Percentiles rank a stretch among this genome's conserved stretches.
Evolutionary conservation across 2,113 vertebrate genomes (phyloP).

Genomic region (Syrrhaptes paradoxus): DNA sequence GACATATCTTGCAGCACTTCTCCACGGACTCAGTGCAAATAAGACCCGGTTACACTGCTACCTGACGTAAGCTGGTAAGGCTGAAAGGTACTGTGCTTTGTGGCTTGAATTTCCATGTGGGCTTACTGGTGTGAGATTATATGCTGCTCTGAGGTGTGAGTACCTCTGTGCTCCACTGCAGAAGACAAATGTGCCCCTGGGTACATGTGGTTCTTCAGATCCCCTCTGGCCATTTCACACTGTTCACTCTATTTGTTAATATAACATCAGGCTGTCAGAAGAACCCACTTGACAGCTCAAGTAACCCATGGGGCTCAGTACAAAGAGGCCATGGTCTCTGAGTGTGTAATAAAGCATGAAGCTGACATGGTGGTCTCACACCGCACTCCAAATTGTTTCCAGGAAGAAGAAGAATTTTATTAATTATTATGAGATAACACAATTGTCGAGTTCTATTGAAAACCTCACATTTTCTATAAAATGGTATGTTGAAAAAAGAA

Average conservation of each 20-base stretch:
- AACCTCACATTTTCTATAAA: not conserved
- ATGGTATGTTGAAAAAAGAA: not conserved
- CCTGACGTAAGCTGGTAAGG: not conserved
- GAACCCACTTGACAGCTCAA: not conserved
- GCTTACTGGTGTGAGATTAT: not conserved
- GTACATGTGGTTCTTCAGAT: not conserved
- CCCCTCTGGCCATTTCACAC: not conserved
- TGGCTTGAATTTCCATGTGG: not conserved
- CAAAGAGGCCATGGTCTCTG: not conserved
- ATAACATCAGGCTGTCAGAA: not conserved
- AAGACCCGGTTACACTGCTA: accelerated
- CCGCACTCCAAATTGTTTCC: not conserved
- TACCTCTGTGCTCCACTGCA: not conserved
- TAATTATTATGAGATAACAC: not conserved
- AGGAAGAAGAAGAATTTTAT: not conserved
- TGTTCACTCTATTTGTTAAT: not conserved
- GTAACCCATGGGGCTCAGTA: not conserved
- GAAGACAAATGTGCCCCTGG: not conserved
- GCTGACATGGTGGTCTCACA: not conserved
- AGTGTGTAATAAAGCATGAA: not conserved
- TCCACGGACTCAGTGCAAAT: accelerated
- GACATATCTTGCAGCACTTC: not conserved
- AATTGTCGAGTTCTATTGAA: not conserved
- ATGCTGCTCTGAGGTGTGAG: not conserved
- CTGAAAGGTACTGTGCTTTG: not conserved